phyloP scores from a whole-genome alignment of 1,140 invertebrate genomes.

The Ceratitis capitata region DNA sequence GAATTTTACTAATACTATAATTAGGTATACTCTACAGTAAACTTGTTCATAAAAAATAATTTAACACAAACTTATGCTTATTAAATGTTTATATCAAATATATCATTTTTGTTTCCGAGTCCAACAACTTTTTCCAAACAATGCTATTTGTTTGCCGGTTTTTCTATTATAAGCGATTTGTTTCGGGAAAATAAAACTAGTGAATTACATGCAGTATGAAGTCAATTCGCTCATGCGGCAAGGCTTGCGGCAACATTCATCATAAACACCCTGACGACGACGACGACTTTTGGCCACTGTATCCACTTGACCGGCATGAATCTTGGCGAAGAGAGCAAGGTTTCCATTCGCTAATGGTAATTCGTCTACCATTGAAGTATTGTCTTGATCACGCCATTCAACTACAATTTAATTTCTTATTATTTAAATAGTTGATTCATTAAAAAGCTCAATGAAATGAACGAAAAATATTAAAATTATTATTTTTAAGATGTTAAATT shows the following conservation, averaged over 20 bases:
- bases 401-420: not conserved
- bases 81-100: too few species aligned
- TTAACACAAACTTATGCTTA: too few species aligned
- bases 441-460: too few species aligned
- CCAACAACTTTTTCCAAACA: too few species aligned
- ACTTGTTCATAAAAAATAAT: too few species aligned
- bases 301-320: constrained; percentile 44
- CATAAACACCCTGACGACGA: constrained; percentile 52
- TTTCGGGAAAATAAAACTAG: not conserved
- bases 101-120: too few species aligned
- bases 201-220: constrained; percentile 48
- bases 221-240: constrained; percentile 45
- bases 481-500: not conserved
- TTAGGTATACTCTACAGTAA: too few species aligned
- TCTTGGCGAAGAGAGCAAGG: constrained; percentile 41
- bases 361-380: not conserved
- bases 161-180: too few species aligned
- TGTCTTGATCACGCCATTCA: not conserved
- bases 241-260: constrained; percentile 51
- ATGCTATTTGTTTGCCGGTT: too few species aligned
- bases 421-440: too few species aligned
- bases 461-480: not conserved
- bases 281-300: constrained; percentile 48
- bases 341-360: not conserved
- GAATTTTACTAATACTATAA: too few species aligned